Evolutionary conservation across 1,140 invertebrate species (phyloP).

Genomic region (Galendromus occidentalis): DNA sequence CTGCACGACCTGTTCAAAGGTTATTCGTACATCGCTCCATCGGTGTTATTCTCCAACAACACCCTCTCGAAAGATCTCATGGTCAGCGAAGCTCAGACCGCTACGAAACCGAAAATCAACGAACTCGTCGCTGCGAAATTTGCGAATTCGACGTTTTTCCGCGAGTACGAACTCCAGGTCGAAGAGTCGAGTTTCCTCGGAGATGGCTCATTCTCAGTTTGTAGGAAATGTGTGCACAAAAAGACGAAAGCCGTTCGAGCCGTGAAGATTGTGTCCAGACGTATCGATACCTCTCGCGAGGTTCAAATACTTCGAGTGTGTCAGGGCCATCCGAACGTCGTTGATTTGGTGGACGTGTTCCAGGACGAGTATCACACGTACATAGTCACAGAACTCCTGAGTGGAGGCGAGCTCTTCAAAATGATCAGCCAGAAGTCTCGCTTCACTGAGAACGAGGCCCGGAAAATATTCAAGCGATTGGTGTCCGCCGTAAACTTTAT

Average conservation of each 20-base stretch:
- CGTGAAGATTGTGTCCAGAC: conserved; percentile 71
- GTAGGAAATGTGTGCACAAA: conserved; percentile 53
- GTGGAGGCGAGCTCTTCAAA: conserved; percentile 66
- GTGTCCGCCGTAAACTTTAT: conserved; percentile 59
- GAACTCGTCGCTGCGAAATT: conserved; percentile 32
- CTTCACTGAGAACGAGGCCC: conserved; percentile 48
- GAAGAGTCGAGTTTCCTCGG: conserved; percentile 44
- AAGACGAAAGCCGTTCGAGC: conserved; percentile 51
- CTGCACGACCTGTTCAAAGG: conserved; percentile 75
- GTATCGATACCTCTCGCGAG: conserved; percentile 52
- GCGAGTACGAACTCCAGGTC: conserved; percentile 53
- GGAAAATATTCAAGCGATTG: conserved; percentile 48
- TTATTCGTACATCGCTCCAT: conserved; percentile 87
- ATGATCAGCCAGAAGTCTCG: conserved; percentile 39
- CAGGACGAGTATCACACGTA: conserved; percentile 62
- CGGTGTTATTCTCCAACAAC: conserved; percentile 66
- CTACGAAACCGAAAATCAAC: conserved; percentile 16
- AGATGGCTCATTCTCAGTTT: conserved; percentile 72
- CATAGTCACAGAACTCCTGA: conserved; percentile 62
- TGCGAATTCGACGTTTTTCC: conserved; percentile 60
- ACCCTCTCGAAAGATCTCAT: conserved; percentile 18
- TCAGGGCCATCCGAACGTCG: conserved; percentile 70
- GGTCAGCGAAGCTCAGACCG: conserved; percentile 10
- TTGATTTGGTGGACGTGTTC: conserved; percentile 56
- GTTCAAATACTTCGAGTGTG: conserved; percentile 53